Base-by-base conservation (phyloP, 2,113 vertebrate species). In the Romanogobio albipinnatus region DNA sequence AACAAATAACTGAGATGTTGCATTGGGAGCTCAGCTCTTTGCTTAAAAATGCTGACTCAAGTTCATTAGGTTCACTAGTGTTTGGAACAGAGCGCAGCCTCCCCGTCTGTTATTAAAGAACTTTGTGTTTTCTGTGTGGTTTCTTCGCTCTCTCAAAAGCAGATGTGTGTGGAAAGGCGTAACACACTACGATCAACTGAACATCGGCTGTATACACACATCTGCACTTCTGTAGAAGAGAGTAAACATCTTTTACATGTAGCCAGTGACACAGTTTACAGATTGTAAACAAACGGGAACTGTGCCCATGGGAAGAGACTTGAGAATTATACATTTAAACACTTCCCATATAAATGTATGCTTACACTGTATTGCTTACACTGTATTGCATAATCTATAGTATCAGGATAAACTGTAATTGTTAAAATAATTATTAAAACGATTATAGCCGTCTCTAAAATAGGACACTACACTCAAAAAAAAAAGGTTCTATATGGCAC, bases 231-330 rank as follows among this genome's bases (percentile, higher is more conserved):
- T 74, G 70, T 59, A 78, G 76, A 33, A 39, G 49, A 51, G 24
- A 83, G 24, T 87, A 84, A 87, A 87, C 86, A 78, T 85, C 62
- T 71, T 79, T 85, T 43, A 84, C 77, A 82, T 77, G 86, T 76
- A 62, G 71, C 70, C 39, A 47, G 9, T 43, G 73, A 77, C 83
- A 62, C 26, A 2, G 78, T 66, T 71, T 45, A 61, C 47, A 81
- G 33, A 81, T 76, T 24, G 73, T 71, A 74, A 77, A 75, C 70
- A 61, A 70, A 56, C 13, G 10, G 51, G 53, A 66, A 84, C 58
- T 39, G 49, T 61, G 71, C 76, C 59, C 83, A 24, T 76, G 76
- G 82, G 59, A 78, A 51, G 22, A 43, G 3, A 2, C 9, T 19
- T 9, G 29, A 19, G 62, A 86, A 80, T 61, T 66, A 70, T 24